phyloP scores from a whole-genome alignment of 2,113 vertebrate genomes.

The Pteruthius melanotis region DNA sequence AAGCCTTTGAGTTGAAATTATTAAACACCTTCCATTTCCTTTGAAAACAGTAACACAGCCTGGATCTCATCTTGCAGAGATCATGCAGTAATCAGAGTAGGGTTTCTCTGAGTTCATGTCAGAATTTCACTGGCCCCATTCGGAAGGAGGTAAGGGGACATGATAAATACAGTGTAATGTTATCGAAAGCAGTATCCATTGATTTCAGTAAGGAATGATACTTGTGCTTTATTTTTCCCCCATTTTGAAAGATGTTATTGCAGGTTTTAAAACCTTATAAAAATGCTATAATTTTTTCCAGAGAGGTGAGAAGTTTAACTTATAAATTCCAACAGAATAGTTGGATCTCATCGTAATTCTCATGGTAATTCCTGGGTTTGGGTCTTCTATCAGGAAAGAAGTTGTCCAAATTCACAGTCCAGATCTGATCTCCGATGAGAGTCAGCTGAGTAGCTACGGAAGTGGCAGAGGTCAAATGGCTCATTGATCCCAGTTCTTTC shows the following conservation, averaged over 20 bases:
- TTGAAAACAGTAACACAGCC: neutral
- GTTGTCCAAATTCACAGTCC: neutral
- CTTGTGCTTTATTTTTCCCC: neutral
- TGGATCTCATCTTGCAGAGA: neutral
- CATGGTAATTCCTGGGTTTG: neutral
- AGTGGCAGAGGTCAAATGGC: neutral
- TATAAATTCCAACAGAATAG: neutral
- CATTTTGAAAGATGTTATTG: neutral
- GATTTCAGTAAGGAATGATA: neutral
- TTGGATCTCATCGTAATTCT: neutral
- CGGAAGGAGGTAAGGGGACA: neutral
- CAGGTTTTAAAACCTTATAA: neutral
- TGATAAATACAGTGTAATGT: neutral
- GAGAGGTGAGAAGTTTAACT: neutral
- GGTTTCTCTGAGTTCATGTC: neutral
- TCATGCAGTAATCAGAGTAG: neutral
- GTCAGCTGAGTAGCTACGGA: neutral
- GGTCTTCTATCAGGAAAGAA: neutral
- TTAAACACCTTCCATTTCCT: constrained; percentile 1
- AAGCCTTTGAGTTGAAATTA: constrained; percentile 12
- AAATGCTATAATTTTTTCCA: neutral
- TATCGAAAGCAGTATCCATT: neutral
- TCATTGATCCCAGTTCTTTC: neutral
- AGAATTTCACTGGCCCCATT: neutral
- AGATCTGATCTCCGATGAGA: neutral